These are phyloP conservation scores for Pollachius pollachius DNA, from an alignment of 2,113 vertebrate genomes.

Conservation along the genomic window DNA sequence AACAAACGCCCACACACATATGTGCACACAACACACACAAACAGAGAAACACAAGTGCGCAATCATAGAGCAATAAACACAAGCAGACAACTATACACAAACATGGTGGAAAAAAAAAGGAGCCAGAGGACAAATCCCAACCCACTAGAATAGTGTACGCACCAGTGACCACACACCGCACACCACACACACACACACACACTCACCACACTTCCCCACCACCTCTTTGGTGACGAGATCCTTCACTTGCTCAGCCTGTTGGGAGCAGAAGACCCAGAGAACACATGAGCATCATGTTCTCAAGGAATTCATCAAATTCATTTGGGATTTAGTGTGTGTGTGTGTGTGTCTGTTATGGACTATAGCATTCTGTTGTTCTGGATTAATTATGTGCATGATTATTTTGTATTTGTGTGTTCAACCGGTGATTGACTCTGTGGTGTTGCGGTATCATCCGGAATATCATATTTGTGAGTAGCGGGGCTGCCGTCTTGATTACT, in stretches of 20 bases:
- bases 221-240: conserved; percentile 78
- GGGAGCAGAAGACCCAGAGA: conserved; percentile 10
- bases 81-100: conserved; percentile 1
- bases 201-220: conserved; percentile 80
- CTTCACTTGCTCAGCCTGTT: conserved; percentile 83
- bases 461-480: no score
- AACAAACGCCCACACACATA: no score
- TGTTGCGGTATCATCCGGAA: no score
- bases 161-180: not conserved
- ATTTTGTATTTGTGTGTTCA: no score
- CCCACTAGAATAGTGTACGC: not conserved
- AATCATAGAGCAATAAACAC: not conserved
- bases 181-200: not conserved
- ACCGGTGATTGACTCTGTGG: no score
- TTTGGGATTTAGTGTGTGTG: no score
- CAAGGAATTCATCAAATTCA: no score
- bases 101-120: conserved; percentile 1
- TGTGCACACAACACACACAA: not conserved
- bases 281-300: no score
- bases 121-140: not conserved
- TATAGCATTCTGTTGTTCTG: no score
- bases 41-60: not conserved
- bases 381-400: no score
- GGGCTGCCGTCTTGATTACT: no score
- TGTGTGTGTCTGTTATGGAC: no score